Conservation (phyloP, 2,113 vertebrate genomes). For the Chinchilla lanigera region DNA sequence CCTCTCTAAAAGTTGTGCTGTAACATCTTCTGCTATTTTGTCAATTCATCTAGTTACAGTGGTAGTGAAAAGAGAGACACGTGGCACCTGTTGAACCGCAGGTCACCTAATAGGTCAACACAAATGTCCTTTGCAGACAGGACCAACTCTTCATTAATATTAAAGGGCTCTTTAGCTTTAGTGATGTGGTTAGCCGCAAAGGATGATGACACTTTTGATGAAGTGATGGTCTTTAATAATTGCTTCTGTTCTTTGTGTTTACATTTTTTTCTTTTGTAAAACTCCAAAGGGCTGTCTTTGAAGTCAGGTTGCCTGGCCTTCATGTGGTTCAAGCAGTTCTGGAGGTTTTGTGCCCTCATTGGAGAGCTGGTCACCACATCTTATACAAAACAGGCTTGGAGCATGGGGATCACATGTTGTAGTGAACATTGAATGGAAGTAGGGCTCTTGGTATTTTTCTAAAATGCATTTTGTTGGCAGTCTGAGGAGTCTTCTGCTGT, state of each 20-base stretch:
- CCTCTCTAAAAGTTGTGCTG: neutral
- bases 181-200: neutral
- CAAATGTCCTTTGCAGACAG: neutral
- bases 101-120: neutral
- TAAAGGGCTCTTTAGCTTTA: neutral
- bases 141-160: neutral
- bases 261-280: neutral
- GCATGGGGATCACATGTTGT: neutral
- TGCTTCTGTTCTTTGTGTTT: neutral
- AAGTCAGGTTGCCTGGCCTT: neutral
- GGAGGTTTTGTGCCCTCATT: neutral
- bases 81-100: neutral
- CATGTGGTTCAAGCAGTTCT: neutral
- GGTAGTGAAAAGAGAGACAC: neutral
- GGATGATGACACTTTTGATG: neutral
- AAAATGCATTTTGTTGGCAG: neutral
- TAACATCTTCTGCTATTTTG: neutral
- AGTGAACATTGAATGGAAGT: neutral
- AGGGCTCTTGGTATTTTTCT: neutral
- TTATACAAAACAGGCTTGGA: neutral
- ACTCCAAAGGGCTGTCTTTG: neutral
- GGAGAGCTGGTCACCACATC: neutral
- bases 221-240: neutral
- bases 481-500: neutral
- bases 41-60: neutral